A percentile compares a stretch with the other conserved stretches of the same genome.
Evolutionary conservation across 2,797 vertebrate species (phyloP).

Genomic region (Limnodromus scolopaceus): DNA sequence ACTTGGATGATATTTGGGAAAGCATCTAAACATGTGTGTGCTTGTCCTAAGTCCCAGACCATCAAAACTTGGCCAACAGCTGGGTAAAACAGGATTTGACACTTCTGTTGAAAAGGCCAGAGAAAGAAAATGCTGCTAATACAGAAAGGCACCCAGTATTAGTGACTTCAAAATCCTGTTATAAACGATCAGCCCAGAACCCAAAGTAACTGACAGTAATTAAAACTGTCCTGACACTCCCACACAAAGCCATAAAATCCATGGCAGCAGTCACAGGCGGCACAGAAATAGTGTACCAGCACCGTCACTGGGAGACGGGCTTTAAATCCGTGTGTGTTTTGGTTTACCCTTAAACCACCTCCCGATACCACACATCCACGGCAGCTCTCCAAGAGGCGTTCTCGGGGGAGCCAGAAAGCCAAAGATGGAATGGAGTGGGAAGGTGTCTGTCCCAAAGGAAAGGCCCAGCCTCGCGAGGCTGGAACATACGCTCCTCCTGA

Average conservation of each 20-base stretch:
- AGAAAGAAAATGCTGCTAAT: not conserved
- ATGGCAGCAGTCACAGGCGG: not conserved
- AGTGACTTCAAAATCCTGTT: not conserved
- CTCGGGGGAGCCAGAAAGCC: not conserved
- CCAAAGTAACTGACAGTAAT: conserved; percentile 12
- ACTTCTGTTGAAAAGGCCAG: conserved; percentile 4
- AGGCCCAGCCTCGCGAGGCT: not conserved
- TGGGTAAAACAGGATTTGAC: not conserved
- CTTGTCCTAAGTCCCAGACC: conserved; percentile 18
- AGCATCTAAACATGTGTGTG: not conserved
- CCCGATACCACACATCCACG: not conserved
- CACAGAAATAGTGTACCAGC: not conserved
- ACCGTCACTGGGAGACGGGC: not conserved
- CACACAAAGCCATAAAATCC: not conserved
- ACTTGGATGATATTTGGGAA: conserved; percentile 56
- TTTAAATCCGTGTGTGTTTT: not conserved
- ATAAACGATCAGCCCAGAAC: not conserved
- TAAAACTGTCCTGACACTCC: conserved; percentile 38
- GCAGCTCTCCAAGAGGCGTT: not conserved
- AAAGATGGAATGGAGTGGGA: not conserved
- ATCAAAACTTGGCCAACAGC: conserved; percentile 12
- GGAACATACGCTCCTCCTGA: not conserved
- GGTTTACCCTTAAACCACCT: conserved; percentile 6
- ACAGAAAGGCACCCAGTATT: not conserved
- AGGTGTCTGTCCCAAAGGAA: not conserved